Evolutionary conservation across 2,888 invertebrate species (phyloP), one percentile per base, ranked within the genome.

Genomic region (Phyllotreta cruciferae): DNA sequence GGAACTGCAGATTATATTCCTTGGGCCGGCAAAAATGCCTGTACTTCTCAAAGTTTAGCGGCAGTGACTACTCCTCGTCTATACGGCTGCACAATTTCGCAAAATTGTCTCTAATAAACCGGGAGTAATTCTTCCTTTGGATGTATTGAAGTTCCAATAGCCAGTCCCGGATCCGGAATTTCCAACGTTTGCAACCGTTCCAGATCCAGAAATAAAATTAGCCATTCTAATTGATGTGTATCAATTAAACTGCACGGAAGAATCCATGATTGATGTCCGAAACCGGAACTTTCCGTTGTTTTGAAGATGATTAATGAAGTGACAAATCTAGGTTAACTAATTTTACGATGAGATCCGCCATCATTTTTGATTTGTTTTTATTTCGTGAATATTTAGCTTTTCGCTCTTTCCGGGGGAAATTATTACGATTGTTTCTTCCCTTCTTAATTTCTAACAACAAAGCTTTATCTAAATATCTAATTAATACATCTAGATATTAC

Each of bases 1-100:
- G 75, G 74, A 78, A 78, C 67, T 72, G 71, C 69, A 71, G 76
- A 76, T 77, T 74, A 75, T 75, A 75, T 75, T 75, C 74, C 73
- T 73, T 73, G 73, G 72, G 70, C 66, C 67, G 70, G 66, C 60
- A 64, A 66, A 68, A 66, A 64, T 66, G 56, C 64, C 62, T 67
- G 64, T 66, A 10, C 50, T 50, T n/a, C 7, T n/a, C 35, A 50
- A 50, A 35, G 10, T 50, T 50, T 36, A 6, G 6, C 36, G 50
- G 50, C 8, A 10, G 50, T 50, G 50, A 4, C 35, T 50, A 50
- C 10, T 14, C n/a, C 1, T 24, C 47, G 11, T 5, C 10, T 10
- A 10, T 7, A 44, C 44, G 44, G 24, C 24, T 24, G 24, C 24
- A 24, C 24, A 24, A 24, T 24, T 24, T 4, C 24, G 24, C 4